phyloP scores from a whole-genome alignment of 1,140 invertebrate genomes.

The Philopotamus ludificatus region DNA sequence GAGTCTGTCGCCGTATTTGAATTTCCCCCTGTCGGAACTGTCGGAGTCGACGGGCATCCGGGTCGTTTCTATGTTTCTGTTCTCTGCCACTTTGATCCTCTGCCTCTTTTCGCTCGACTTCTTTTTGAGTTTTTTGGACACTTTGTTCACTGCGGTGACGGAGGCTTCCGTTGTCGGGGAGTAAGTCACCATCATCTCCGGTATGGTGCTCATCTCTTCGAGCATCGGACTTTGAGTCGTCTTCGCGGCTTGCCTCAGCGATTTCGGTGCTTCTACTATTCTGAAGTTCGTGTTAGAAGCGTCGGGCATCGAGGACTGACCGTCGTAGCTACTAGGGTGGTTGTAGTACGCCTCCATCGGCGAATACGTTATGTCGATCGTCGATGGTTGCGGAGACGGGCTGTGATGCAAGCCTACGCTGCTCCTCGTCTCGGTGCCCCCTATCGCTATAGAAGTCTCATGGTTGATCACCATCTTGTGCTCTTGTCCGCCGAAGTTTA shows the following conservation, averaged over 20 bases:
- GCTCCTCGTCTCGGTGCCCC: not conserved
- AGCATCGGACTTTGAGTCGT: not conserved
- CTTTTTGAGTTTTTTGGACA: conserved; percentile 14
- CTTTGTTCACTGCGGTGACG: not conserved
- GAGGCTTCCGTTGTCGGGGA: not conserved
- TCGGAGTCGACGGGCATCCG: not conserved
- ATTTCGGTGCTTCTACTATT: conserved; percentile 46
- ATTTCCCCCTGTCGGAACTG: conserved; percentile 24
- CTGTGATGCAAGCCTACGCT: conserved; percentile 2
- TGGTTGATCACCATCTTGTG: conserved; percentile 50
- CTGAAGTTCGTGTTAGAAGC: conserved; percentile 51
- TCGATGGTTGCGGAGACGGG: conserved; percentile 33
- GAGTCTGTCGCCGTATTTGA: conserved; percentile 35
- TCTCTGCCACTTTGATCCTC: not conserved
- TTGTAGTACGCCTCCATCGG: conserved; percentile 47
- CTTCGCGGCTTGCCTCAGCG: not conserved
- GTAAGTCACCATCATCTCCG: not conserved
- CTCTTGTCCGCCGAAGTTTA: conserved; percentile 51
- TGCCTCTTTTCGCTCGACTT: conserved; percentile 9
- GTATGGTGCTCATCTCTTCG: not conserved
- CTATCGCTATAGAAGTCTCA: conserved; percentile 41
- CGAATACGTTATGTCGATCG: conserved; percentile 44
- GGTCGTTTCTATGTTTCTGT: not conserved
- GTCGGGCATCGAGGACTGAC: conserved; percentile 43
- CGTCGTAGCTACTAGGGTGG: conserved; percentile 46